These are phyloP conservation scores for Amphibalanus amphitrite DNA, from an alignment of 1,140 invertebrate species.

Conservation along the genomic window DNA sequence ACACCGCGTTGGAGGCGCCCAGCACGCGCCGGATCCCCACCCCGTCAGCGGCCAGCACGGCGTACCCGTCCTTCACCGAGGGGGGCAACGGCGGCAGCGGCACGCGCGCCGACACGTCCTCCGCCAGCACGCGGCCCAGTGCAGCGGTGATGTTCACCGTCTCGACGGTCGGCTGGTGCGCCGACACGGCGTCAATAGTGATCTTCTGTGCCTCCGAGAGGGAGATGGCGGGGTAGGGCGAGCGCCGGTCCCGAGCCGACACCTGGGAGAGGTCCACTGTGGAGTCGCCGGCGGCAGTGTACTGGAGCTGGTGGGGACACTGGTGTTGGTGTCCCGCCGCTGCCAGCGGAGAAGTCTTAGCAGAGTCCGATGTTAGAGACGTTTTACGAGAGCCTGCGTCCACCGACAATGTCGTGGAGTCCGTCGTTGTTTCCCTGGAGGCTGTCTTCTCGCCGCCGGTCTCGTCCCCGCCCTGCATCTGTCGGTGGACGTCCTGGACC, in stretches of 20 bases:
- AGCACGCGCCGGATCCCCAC: constrained; percentile 33
- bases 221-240: constrained; percentile 23
- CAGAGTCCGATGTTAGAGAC: constrained; percentile 3
- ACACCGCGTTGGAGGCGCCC: constrained; percentile 16
- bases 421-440: neutral
- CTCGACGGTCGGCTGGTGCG: constrained; percentile 23
- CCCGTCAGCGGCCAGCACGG: constrained; percentile 56
- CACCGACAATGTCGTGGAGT: too few species aligned
- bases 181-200: constrained; percentile 45
- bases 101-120: constrained; percentile 42
- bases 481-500: neutral
- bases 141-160: constrained; percentile 24
- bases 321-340: constrained; percentile 11
- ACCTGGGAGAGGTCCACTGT: neutral
- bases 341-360: constrained; percentile 28
- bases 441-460: neutral
- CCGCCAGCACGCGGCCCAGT: constrained; percentile 39
- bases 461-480: neutral
- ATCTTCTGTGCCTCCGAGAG: constrained; percentile 41
- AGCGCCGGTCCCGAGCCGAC: constrained; percentile 9
- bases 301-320: constrained; percentile 19
- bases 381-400: too few species aligned
- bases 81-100: constrained; percentile 77
- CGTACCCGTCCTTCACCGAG: constrained; percentile 90
- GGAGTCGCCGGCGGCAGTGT: constrained; percentile 27